phyloP scores from a whole-genome alignment of 2,888 invertebrate genomes.

The Eupelmus urozonus region DNA sequence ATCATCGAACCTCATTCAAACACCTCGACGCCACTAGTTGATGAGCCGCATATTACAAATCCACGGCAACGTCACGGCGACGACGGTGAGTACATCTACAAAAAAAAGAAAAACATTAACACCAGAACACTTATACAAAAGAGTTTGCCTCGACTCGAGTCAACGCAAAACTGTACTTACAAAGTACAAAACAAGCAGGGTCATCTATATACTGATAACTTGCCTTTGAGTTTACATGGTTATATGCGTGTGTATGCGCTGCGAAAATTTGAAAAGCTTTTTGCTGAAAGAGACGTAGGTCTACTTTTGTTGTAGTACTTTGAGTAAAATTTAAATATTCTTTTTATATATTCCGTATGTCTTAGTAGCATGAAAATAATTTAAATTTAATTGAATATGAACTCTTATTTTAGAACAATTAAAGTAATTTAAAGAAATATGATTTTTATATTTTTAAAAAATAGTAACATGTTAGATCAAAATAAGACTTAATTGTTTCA shows the following conservation, averaged over 20 bases:
- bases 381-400: no score
- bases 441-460: background rate
- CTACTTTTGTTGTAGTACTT: slow-evolving; percentile 1
- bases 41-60: slow-evolving; percentile 78
- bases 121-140: background rate
- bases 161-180: slow-evolving; percentile 2
- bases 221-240: slow-evolving; percentile 39
- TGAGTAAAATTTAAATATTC: background rate
- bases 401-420: no score
- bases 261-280: slow-evolving; percentile 50
- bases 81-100: slow-evolving; percentile 75
- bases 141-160: slow-evolving; percentile 29
- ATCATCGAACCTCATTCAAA: slow-evolving; percentile 83
- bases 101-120: background rate
- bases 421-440: no score
- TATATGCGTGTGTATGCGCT: slow-evolving; percentile 59
- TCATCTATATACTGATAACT: slow-evolving; percentile 22
- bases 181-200: slow-evolving; percentile 1
- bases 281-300: slow-evolving; percentile 17
- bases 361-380: slow-evolving; percentile 10
- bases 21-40: slow-evolving; percentile 82
- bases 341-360: slow-evolving; percentile 2
- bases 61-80: slow-evolving; percentile 74
- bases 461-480: no score
- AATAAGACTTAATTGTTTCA: slow-evolving; percentile 6